Conservation (phyloP, 1,140 invertebrate species). For the Papilio xuthus region DNA sequence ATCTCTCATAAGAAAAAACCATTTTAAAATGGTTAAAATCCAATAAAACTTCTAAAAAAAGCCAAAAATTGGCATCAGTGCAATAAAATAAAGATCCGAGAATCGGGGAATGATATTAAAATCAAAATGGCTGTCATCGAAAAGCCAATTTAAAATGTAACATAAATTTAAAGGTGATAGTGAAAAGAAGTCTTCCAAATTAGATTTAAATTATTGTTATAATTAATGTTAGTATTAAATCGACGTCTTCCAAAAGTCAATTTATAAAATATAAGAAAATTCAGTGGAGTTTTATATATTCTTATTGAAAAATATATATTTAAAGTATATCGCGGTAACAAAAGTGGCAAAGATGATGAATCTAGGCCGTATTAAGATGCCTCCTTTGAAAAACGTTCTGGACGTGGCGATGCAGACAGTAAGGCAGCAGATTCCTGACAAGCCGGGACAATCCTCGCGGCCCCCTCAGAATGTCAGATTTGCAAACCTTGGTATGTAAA, state of each 20-base stretch:
- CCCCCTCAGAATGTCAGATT: conserved; percentile 84
- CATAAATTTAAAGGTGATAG: conserved; percentile 54
- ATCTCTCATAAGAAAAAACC: conserved; percentile 60
- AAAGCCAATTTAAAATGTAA: conserved; percentile 57
- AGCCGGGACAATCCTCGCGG: conserved; percentile 80
- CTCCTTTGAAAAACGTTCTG: conserved; percentile 87
- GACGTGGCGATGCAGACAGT: conserved; percentile 91
- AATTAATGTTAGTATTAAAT: conserved; percentile 53
- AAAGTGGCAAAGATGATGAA: conserved; percentile 60
- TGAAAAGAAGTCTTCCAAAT: conserved; percentile 78
- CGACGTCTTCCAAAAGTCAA: conserved; percentile 65
- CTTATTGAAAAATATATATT: conserved; percentile 10
- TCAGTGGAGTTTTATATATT: neutral
- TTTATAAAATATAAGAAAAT: conserved; percentile 48
- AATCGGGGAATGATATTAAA: conserved; percentile 38
- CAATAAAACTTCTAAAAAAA: conserved; percentile 41
- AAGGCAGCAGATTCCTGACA: conserved; percentile 88
- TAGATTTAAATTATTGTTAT: conserved; percentile 50
- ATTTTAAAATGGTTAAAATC: conserved; percentile 58
- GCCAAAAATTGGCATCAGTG: conserved; percentile 27
- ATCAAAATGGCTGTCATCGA: conserved; percentile 49
- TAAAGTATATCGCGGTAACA: neutral
- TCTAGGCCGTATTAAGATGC: conserved; percentile 84
- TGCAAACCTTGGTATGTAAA: conserved; percentile 82
- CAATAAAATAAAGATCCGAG: conserved; percentile 43